phyloP scores from a whole-genome alignment of 2,888 invertebrate genomes.

The Plemyria rubiginata region DNA sequence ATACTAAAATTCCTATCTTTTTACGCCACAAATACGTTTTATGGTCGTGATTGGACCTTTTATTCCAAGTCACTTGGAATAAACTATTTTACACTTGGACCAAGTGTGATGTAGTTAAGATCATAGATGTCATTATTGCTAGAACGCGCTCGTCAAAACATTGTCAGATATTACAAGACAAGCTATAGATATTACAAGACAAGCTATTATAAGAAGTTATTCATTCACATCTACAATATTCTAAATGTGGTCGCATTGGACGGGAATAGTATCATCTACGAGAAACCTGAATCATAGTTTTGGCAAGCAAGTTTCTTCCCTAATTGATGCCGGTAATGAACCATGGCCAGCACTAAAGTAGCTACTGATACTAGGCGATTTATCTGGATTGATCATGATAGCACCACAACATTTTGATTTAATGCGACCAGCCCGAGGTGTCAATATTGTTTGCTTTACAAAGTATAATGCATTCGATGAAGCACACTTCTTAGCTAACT shows the following conservation, averaged over 20 bases:
- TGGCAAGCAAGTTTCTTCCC: constrained; percentile 67
- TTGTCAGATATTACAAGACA: constrained; percentile 30
- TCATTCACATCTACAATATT: constrained; percentile 46
- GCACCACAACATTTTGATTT: neutral
- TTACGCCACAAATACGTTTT: too few species aligned
- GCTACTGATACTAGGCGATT: neutral
- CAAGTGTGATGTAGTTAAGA: too few species aligned
- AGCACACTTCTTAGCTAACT: too few species aligned
- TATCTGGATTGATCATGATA: neutral
- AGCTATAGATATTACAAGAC: constrained; percentile 33
- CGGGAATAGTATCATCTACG: constrained; percentile 63
- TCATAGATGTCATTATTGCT: constrained; percentile 16
- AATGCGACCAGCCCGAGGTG: neutral
- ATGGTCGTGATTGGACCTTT: too few species aligned
- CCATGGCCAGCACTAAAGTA: constrained; percentile 45
- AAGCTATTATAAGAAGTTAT: constrained; percentile 32
- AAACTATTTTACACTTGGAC: too few species aligned
- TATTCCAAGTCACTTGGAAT: too few species aligned
- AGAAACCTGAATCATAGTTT: constrained; percentile 69
- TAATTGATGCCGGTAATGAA: constrained; percentile 60
- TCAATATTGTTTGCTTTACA: too few species aligned
- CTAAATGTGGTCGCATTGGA: constrained; percentile 62
- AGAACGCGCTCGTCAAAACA: constrained; percentile 23
- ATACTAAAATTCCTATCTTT: too few species aligned
- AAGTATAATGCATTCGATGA: too few species aligned